A percentile compares a stretch with the other conserved stretches of the same genome.
Evolutionary conservation across 1,140 invertebrate genomes (phyloP).

Genomic region (Zaprionus gabonicus): DNA sequence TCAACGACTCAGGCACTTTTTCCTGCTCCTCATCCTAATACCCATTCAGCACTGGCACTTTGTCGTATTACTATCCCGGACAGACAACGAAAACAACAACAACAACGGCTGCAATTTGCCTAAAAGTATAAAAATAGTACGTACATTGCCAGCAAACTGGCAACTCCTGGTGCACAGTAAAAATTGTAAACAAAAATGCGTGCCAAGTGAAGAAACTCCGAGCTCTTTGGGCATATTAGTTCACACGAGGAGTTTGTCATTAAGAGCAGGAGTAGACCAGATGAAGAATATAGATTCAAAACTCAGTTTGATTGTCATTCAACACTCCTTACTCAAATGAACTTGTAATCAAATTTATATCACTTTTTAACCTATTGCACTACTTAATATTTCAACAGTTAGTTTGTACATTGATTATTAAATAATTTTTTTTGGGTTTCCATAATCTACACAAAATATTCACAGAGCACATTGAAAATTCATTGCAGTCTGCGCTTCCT

Average conservation of each 20-base stretch:
- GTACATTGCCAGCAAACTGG: constrained; percentile 32
- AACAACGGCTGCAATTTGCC: constrained; percentile 61
- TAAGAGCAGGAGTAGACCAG: background rate
- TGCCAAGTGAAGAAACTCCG: constrained; percentile 48
- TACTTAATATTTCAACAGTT: background rate
- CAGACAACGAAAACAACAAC: background rate
- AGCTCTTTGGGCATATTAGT: constrained; percentile 15
- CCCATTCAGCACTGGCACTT: constrained; percentile 46
- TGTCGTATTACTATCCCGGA: constrained; percentile 52
- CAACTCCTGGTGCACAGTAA: constrained; percentile 55
- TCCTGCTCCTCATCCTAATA: background rate
- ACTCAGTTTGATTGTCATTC: no score
- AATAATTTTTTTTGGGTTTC: background rate
- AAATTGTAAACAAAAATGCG: constrained; percentile 74
- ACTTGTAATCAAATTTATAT: no score
- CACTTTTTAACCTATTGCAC: no score
- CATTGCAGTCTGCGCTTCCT: constrained; percentile 40
- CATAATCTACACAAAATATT: background rate
- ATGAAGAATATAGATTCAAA: no score
- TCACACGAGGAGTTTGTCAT: background rate
- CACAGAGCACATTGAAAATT: constrained; percentile 42
- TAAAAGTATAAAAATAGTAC: constrained; percentile 72
- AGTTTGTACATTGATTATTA: background rate
- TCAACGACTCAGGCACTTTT: background rate
- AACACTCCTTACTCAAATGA: no score